phyloP scores from a whole-genome alignment of 92 coral and sea anemone species.

The Zoanthus sociatus region DNA sequence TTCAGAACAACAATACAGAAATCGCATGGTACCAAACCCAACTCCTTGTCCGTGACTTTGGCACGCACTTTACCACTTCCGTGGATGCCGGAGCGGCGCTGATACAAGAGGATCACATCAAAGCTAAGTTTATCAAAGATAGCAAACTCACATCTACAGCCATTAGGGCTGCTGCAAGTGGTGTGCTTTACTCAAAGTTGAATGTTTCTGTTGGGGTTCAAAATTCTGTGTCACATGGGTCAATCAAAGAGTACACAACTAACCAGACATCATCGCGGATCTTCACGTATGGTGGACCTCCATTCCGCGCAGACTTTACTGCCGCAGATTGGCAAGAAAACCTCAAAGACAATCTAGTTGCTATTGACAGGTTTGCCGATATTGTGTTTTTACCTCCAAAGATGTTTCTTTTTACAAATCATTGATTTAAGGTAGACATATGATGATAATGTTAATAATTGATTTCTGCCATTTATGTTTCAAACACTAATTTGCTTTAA shows the following conservation, averaged over 20 bases:
- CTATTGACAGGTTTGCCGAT: slow-evolving; percentile 62
- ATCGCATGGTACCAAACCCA: slow-evolving; percentile 83
- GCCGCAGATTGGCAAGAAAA: slow-evolving; percentile 80
- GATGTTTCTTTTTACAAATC: too few relatives aligned
- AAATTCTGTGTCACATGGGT: slow-evolving; percentile 53
- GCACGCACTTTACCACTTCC: slow-evolving; percentile 85
- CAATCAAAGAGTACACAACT: slow-evolving; percentile 60
- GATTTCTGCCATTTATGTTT: too few relatives aligned
- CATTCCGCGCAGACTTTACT: slow-evolving; percentile 77
- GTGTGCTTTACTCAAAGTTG: slow-evolving; percentile 65
- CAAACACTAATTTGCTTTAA: too few relatives aligned
- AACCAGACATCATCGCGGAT: slow-evolving; percentile 80
- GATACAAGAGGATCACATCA: slow-evolving; percentile 75
- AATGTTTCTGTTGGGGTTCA: slow-evolving; percentile 46
- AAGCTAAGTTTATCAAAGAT: slow-evolving; percentile 55
- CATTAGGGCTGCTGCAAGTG: slow-evolving; percentile 86
- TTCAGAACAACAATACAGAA: slow-evolving; percentile 76
- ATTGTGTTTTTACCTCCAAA: not conserved
- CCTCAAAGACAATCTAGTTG: slow-evolving; percentile 72
- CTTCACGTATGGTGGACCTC: slow-evolving; percentile 82
- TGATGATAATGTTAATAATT: too few relatives aligned
- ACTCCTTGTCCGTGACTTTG: slow-evolving; percentile 83
- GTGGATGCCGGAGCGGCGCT: slow-evolving; percentile 87
- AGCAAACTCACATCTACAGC: slow-evolving; percentile 57
- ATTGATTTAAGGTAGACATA: too few relatives aligned